Base-by-base conservation (phyloP, 1,140 invertebrate genomes). In the Bombus impatiens region DNA sequence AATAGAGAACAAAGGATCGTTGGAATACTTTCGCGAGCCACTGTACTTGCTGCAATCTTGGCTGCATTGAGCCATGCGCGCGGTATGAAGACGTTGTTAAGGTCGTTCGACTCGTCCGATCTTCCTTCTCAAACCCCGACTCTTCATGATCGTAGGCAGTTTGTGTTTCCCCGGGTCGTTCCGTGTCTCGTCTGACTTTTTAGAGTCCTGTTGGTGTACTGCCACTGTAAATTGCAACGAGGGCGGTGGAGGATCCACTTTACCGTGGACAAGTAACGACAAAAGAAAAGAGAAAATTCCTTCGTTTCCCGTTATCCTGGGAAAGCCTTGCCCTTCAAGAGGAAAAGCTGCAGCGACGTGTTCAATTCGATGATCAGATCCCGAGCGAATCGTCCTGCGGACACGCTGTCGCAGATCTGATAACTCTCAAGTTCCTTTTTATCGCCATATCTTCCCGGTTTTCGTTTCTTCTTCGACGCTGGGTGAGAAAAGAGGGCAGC, bases 51-150 rank as follows among this genome's bases (percentile, higher is more conserved):
- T 53, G 18, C 47, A 53, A 53, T 18, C 47, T 53, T 59, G 57
- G 72, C 68, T 75, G 65, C 44, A 53, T 74, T 71, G 71, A 88
- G 59, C 79, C 75, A 53, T 88, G 59, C 72, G 62, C 82, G 35
- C 65, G 84, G 75, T 78, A 89, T 87, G 47, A 88, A 89, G 78
- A 74, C 40, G 28, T 40, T 72, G 37, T 72, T 42, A 72, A 40
- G 25, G 37, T 28, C 25, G 37, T 72, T 40, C 25, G 25, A 40
- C 10, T 40, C 25, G 3, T n/a, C 37, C 25, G 37, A 28, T 88
- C 57, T 57, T 71, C 42, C 15, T 47, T n/a, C 8, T 40, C 32
- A 32, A n/a, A 18, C 2, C 3, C 67, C 35, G 10, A 22, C 35
- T 25, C 18, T 18, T 70, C 35, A 6, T 28, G 25, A 71, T 28